Evolutionary conservation across 2,888 invertebrate species (phyloP).

Genomic region (Congeria kusceri): DNA sequence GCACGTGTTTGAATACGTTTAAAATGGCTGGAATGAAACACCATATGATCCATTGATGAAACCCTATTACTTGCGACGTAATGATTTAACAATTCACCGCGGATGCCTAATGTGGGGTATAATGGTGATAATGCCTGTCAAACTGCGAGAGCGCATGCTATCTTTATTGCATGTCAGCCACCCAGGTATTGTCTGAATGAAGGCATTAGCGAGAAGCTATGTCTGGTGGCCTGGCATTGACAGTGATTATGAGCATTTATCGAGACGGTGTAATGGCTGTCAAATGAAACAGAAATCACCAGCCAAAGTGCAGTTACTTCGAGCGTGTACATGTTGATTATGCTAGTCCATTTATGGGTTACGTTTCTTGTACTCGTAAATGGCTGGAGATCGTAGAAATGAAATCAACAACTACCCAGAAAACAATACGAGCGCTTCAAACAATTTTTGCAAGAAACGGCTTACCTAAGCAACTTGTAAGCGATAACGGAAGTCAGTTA

Average conservation of each 20-base stretch:
- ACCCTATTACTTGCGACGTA: slow-evolving; percentile 24
- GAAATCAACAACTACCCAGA: slow-evolving; percentile 33
- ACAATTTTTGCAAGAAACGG: slow-evolving; percentile 51
- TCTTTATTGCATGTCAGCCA: slow-evolving; percentile 61
- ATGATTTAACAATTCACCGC: slow-evolving; percentile 39
- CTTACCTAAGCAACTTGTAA: slow-evolving; percentile 44
- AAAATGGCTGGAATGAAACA: slow-evolving; percentile 26
- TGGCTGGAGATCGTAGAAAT: slow-evolving; percentile 82
- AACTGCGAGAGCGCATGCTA: slow-evolving; percentile 33
- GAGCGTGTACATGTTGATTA: slow-evolving; percentile 67
- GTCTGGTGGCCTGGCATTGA: slow-evolving; percentile 77
- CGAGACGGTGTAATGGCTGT: slow-evolving; percentile 44
- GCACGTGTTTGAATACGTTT: slow-evolving; percentile 27
- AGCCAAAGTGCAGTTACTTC: slow-evolving; percentile 58
- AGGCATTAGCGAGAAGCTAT: background rate
- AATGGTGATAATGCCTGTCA: slow-evolving; percentile 57
- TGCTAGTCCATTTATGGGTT: slow-evolving; percentile 72
- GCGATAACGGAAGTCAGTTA: slow-evolving; percentile 61
- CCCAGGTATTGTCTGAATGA: background rate
- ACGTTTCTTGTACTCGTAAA: slow-evolving; percentile 77
- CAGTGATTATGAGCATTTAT: slow-evolving; percentile 64
- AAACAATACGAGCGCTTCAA: slow-evolving; percentile 38
- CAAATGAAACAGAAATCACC: slow-evolving; percentile 54
- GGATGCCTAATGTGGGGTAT: slow-evolving; percentile 49
- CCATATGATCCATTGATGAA: slow-evolving; percentile 15